phyloP scores from a whole-genome alignment of 2,888 invertebrate genomes.

The Phyllotreta cruciferae region DNA sequence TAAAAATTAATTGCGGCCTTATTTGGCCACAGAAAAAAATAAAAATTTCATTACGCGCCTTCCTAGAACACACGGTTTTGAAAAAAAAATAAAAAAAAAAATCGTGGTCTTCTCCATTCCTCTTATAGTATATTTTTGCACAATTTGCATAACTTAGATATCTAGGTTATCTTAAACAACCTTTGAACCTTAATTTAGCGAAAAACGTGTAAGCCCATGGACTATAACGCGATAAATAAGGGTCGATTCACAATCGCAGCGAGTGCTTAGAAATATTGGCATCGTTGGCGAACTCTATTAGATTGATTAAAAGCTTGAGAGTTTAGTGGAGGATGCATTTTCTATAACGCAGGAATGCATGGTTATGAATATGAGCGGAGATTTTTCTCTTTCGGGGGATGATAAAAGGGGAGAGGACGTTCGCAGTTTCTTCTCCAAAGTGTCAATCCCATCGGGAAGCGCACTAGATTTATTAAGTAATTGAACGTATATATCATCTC shows the following conservation, averaged over 20 bases:
- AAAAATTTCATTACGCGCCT: no score
- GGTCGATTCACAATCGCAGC: conserved; percentile 41
- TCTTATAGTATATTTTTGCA: no score
- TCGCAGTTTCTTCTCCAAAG: conserved; percentile 26
- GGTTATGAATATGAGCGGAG: conserved; percentile 53
- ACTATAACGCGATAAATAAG: conserved; percentile 29
- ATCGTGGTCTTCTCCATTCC: no score
- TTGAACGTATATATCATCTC: conserved; percentile 44
- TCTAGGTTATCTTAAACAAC: no score
- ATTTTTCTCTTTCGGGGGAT: conserved; percentile 38
- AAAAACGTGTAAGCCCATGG: conserved; percentile 6
- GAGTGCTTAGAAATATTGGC: conserved; percentile 55
- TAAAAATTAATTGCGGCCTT: no score
- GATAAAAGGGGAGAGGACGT: conserved; percentile 20
- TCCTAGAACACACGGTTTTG: no score
- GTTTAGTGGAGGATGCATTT: conserved; percentile 40
- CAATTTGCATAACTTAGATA: no score
- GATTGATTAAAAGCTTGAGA: conserved; percentile 55
- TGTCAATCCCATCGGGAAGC: conserved; percentile 38
- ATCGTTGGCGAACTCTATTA: conserved; percentile 56
- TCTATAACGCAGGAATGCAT: conserved; percentile 35
- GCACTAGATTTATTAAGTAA: conserved; percentile 49
- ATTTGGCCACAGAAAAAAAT: no score
- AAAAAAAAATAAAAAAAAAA: no score
- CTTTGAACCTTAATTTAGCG: no score